Conservation (phyloP, 2,888 invertebrate species). For the Andrena flavipes region DNA sequence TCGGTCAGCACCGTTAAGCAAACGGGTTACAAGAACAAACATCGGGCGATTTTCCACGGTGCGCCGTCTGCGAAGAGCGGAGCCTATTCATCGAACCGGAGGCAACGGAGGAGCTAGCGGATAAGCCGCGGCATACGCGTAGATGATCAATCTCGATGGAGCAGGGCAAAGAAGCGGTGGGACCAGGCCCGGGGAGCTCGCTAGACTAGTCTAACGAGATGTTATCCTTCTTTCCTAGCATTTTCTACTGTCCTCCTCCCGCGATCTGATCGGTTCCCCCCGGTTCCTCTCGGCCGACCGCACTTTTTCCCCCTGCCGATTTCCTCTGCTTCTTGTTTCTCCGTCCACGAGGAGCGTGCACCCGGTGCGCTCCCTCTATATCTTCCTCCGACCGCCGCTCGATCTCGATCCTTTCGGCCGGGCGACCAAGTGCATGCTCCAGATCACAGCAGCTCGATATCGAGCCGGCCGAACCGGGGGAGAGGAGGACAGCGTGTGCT, state of each 20-base stretch:
- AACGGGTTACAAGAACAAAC: slow-evolving; percentile 41
- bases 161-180: slow-evolving; percentile 69
- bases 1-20: slow-evolving; percentile 8
- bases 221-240: slow-evolving; percentile 74
- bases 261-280: slow-evolving; percentile 51
- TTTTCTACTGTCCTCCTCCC: slow-evolving; percentile 67
- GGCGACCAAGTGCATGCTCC: slow-evolving; percentile 61
- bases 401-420: slow-evolving; percentile 59
- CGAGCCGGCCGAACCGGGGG: slow-evolving; percentile 50
- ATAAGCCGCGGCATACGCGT: slow-evolving; percentile 62
- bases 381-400: slow-evolving; percentile 26
- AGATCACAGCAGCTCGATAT: slow-evolving; percentile 73
- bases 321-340: slow-evolving; percentile 32
- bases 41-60: slow-evolving; percentile 57
- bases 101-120: slow-evolving; percentile 33
- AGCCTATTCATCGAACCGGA: slow-evolving; percentile 45
- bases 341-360: slow-evolving; percentile 2
- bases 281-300: slow-evolving; percentile 6
- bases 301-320: neutral
- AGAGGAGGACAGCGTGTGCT: slow-evolving; percentile 16
- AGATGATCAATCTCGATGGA: slow-evolving; percentile 74
- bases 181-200: slow-evolving; percentile 69
- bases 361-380: slow-evolving; percentile 7
- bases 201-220: slow-evolving; percentile 81
- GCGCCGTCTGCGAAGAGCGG: slow-evolving; percentile 35